Conservation (phyloP, 2,888 invertebrate species). For the Synergus umbraculus region DNA sequence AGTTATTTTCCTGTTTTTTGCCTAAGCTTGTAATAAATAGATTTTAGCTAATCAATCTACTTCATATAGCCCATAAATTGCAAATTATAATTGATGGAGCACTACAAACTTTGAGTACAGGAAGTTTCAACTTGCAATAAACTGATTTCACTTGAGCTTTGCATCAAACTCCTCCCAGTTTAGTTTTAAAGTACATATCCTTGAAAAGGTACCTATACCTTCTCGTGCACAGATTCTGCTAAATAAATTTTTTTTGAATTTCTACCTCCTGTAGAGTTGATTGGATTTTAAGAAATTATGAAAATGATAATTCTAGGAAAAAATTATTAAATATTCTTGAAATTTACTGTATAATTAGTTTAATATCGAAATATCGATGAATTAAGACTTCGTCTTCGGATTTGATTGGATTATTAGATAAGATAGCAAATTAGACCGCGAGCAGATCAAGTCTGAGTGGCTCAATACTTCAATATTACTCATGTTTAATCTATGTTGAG, state of each 20-base stretch:
- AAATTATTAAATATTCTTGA: too few relatives aligned
- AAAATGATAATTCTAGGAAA: too few relatives aligned
- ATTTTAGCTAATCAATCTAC: background rate
- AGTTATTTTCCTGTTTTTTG: background rate
- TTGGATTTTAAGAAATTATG: too few relatives aligned
- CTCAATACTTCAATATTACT: background rate
- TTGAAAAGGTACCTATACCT: background rate
- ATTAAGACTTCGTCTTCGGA: background rate
- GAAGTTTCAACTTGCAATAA: background rate
- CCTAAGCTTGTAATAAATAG: background rate
- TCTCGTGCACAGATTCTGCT: too few relatives aligned
- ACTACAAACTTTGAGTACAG: background rate
- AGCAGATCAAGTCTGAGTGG: conserved; percentile 38
- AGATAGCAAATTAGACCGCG: conserved; percentile 57
- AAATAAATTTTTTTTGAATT: too few relatives aligned
- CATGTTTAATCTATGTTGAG: conserved; percentile 1
- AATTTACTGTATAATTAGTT: background rate
- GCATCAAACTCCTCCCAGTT: background rate
- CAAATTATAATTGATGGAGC: conserved; percentile 13
- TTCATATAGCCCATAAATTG: background rate
- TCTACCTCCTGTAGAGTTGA: too few relatives aligned
- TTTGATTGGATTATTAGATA: conserved; percentile 49
- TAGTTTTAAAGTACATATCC: background rate
- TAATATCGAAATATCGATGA: background rate
- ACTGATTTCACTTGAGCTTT: conserved; percentile 4